A percentile compares a stretch with the other conserved stretches of the same genome.
phyloP scores from a whole-genome alignment of 1,140 invertebrate species.

The Mylabris phalerata region DNA sequence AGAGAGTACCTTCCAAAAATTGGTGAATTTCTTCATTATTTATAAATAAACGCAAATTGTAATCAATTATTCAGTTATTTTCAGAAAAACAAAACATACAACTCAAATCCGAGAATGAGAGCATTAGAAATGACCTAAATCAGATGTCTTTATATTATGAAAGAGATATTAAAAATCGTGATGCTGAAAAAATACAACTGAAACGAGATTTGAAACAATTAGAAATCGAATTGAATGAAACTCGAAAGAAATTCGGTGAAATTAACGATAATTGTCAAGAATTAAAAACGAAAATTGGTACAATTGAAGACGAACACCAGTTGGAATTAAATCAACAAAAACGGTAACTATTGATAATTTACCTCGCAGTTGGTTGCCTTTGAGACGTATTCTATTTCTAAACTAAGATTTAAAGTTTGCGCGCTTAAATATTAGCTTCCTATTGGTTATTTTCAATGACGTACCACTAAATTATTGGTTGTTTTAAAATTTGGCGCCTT shows the following conservation, averaged over 20 bases:
- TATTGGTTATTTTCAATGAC: too few species aligned
- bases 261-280: slow-evolving; percentile 21
- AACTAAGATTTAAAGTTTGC: too few species aligned
- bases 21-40: slow-evolving; percentile 21
- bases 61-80: slow-evolving; percentile 21
- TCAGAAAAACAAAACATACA: slow-evolving; percentile 41
- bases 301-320: slow-evolving; percentile 23
- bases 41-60: neutral
- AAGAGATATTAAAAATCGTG: slow-evolving; percentile 36
- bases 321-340: slow-evolving; percentile 24
- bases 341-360: neutral
- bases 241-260: slow-evolving; percentile 17
- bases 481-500: too few species aligned
- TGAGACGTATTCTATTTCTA: neutral
- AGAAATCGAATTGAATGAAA: slow-evolving; percentile 29
- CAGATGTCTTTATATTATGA: slow-evolving; percentile 38
- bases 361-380: neutral
- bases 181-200: slow-evolving; percentile 36
- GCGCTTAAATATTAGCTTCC: too few species aligned
- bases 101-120: slow-evolving; percentile 36
- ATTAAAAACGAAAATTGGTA: slow-evolving; percentile 24
- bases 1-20: slow-evolving; percentile 36
- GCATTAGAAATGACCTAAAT: slow-evolving; percentile 39
- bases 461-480: too few species aligned
- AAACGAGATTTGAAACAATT: slow-evolving; percentile 34